Evolutionary conservation across 2,888 invertebrate species (phyloP), one percentile per base, ranked within the genome.

Genomic region (Metellina segmentata): DNA sequence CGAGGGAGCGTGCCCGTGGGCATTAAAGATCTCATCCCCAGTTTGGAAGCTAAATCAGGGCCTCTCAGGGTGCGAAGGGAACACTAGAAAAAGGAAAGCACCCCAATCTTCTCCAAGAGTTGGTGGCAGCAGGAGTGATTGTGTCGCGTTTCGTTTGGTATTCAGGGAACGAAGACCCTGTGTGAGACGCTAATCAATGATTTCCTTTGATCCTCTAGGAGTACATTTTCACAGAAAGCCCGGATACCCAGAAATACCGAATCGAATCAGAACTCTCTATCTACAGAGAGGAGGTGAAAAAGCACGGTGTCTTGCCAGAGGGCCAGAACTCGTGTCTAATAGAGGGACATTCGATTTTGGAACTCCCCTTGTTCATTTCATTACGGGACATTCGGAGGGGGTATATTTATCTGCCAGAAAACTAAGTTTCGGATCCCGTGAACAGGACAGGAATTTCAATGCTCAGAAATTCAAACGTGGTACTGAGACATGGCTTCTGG

Each of bases 151-250:
- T 52, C 79, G 79, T 53, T 87, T 87, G 79, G 87, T 87, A 87
- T 87, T 87, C 87, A 81, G 87, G 19, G 13, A 52, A 11, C 53
- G 71, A 34, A 19, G 51, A n/a, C 9, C 71, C 20, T 19, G 51
- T 70, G 79, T 79, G 72, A 79, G n/a, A 52, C 71, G 87, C 71
- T 87, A 87, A 87, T 87, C 87, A 87, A 71, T 74, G 87, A 72
- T 48, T 87, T 79, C 79, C 81, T 87, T 87, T 87, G 78, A 87
- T 87, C 86, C 87, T 61, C 6, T 13, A 34, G 19, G 6, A 13
- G 53, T 34, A 16, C 69, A 79, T 20, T 75, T 75, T n/a, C 48
- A 49, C 13, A 72, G 82, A 82, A 82, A 82, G 52, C 9, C 77
- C 79, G n/a, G 83, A 53, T 52, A 7, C 61, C 7, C 61, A 13